Percentiles rank a stretch among this genome's conserved stretches.
Conservation (phyloP, 2,797 vertebrate genomes). For the Tiaroga cobitis region DNA sequence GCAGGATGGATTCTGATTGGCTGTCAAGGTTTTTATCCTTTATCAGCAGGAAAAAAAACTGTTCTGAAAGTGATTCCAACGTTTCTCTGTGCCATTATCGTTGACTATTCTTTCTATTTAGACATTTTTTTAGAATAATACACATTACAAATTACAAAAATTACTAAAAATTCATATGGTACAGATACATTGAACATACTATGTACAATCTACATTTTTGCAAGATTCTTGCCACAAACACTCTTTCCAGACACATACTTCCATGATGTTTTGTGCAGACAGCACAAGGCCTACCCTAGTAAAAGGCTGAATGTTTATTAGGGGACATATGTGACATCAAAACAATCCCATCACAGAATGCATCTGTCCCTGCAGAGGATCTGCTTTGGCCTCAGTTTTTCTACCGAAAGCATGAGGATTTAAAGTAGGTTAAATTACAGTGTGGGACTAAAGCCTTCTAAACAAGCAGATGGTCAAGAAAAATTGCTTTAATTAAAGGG, state of each 20-base stretch:
- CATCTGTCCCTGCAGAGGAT: conserved; percentile 1
- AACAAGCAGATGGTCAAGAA: conserved; percentile 10
- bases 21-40: no score
- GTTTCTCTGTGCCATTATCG: no score
- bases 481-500: no score
- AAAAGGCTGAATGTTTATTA: background rate
- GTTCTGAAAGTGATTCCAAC: no score
- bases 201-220: background rate
- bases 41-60: no score
- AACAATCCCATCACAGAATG: background rate
- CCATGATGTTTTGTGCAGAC: background rate
- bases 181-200: no score
- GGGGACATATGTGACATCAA: background rate
- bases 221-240: background rate
- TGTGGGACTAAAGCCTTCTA: background rate
- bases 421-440: conserved; percentile 26
- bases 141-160: no score
- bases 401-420: background rate
- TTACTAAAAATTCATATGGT: background rate
- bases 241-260: background rate
- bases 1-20: no score
- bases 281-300: background rate
- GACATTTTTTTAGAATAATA: no score
- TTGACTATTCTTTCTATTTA: no score
- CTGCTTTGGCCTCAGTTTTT: background rate